Base-by-base conservation (phyloP, 2,888 invertebrate species). In the Lottia scabra region DNA sequence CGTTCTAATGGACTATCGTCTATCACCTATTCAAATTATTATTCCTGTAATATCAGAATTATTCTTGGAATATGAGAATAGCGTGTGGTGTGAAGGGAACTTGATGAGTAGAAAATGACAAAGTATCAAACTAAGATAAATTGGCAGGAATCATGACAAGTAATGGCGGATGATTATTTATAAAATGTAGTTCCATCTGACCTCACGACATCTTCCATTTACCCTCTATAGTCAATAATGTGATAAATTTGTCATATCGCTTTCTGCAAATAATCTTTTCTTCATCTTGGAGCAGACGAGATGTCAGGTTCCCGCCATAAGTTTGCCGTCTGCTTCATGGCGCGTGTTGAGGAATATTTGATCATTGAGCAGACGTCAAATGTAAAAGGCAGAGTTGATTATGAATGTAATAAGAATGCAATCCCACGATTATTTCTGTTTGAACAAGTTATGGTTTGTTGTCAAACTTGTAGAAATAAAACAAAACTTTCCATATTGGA, bases 291-390 rank as follows among this genome's bases (percentile, higher is more conserved):
- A 23, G 56, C 56, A 56, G 56, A 56, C 56, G 56, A 56, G 19
- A 56, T 56, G 56, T 56, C 56, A 56, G 56, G 19, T 56, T 56
- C 56, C 56, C 56, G 56, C 56, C 56, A 23, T 56, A 23, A 19
- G 56, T 56, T 56, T 56, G 56, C 56, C 56, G 56, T 56, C 56
- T 56, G 56, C 19, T 56, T 19, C 56, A 56, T 23, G 56, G 56
- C 56, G 23, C 56, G 56, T 56, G 56, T 13, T 23, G 56, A 13
- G 56, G 56, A 56, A 56, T 56, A 56, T 23, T 23, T 56, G 38
- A 38, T 38, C 38, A 38, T 38, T 38, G 38, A 38, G 2, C 56
- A 23, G 23, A 23, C 56, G 23, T 56, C 19, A 23, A 23, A 13
- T 23, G 56, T 23, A 56, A 56, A 23, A 23, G 23, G 19, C 23